Evolutionary conservation across 2,797 vertebrate genomes (phyloP).

Genomic region (Semotilus atromaculatus): DNA sequence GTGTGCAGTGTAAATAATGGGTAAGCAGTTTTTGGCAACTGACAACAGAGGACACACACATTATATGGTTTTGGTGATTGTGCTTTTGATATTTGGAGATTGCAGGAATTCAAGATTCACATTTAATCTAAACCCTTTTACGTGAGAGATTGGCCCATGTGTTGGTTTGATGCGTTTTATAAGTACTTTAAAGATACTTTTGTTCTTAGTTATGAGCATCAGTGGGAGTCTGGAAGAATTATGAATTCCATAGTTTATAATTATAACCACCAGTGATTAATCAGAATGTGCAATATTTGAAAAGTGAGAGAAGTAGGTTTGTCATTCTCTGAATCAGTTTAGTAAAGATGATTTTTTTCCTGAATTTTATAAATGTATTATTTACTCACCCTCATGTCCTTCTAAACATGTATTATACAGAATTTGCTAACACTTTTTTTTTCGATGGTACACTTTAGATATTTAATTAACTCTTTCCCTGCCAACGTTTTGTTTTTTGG

Average conservation of each 20-base stretch:
- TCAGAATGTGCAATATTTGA: neutral
- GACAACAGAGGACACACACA: neutral
- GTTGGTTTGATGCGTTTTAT: neutral
- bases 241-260: neutral
- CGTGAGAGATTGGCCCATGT: neutral
- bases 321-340: neutral
- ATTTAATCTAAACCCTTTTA: neutral
- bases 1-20: too few species aligned
- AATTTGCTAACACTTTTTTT: too few species aligned
- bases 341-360: neutral
- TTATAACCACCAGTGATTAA: neutral
- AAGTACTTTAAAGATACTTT: neutral
- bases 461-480: too few species aligned
- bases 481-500: neutral
- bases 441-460: too few species aligned
- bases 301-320: neutral
- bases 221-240: neutral
- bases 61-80: slow-evolving; percentile 26
- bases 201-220: neutral
- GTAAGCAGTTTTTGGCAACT: neutral
- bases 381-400: too few species aligned
- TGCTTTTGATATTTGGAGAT: slow-evolving; percentile 38
- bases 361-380: too few species aligned
- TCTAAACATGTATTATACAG: too few species aligned
- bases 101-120: slow-evolving; percentile 15